Percentiles rank a stretch among this genome's conserved stretches.
These are phyloP conservation scores for Styela clava DNA, from an alignment of 23 tunicate genomes.

Conservation along the genomic window DNA sequence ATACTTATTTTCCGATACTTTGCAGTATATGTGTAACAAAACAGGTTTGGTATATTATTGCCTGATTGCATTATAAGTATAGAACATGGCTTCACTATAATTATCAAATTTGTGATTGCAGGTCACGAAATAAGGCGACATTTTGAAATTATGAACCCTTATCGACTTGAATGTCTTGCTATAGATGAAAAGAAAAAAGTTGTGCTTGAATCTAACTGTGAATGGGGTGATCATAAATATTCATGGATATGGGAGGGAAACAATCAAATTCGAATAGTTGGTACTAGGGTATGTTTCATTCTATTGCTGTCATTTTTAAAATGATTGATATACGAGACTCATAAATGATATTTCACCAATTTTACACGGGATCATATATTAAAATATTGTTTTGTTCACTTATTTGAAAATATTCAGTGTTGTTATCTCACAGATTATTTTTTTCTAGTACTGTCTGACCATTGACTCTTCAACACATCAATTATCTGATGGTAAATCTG, in stretches of 20 bases:
- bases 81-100: background rate
- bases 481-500: constrained; percentile 17
- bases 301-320: background rate
- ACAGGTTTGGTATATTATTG: constrained; percentile 7
- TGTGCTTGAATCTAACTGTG: constrained; percentile 2
- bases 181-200: constrained; percentile 4
- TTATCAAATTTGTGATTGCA: background rate
- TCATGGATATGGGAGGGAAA: constrained; percentile 63
- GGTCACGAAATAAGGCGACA: constrained; percentile 30
- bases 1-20: constrained; percentile 15
- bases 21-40: constrained; percentile 47
- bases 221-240: background rate
- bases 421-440: too few species aligned
- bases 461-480: background rate
- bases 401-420: too few species aligned
- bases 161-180: constrained; percentile 30
- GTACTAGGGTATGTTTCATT: constrained; percentile 26
- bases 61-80: background rate
- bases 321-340: background rate
- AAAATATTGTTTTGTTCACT: background rate
- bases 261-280: constrained; percentile 25
- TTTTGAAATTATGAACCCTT: constrained; percentile 42
- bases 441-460: constrained; percentile 35
- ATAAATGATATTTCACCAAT: background rate
- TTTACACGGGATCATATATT: too few species aligned